Conservation (phyloP, 2,888 invertebrate genomes). For the Idaea biselata region DNA sequence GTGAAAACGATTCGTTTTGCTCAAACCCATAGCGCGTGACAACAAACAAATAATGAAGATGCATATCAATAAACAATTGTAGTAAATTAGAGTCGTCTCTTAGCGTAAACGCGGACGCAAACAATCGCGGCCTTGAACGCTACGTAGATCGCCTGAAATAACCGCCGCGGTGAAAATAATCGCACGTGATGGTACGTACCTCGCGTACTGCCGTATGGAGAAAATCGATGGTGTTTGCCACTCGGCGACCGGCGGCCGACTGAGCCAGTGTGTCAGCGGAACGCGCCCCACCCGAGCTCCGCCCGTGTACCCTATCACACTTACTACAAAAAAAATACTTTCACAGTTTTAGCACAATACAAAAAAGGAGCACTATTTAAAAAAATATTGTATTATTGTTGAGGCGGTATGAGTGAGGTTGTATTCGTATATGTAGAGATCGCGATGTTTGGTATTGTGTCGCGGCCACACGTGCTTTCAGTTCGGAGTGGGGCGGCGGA, state of each 20-base stretch:
- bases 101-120: conserved; percentile 64
- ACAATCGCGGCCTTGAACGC: conserved; percentile 77
- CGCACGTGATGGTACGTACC: conserved; percentile 77
- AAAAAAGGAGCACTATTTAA: conserved; percentile 56
- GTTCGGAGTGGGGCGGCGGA: conserved; percentile 67
- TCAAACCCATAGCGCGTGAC: conserved; percentile 45
- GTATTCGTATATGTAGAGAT: conserved; percentile 38
- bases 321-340: conserved; percentile 58
- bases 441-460: conserved; percentile 51
- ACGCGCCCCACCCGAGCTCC: conserved; percentile 75
- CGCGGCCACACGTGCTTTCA: conserved; percentile 58
- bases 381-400: conserved; percentile 40
- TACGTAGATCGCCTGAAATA: conserved; percentile 75
- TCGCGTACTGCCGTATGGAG: conserved; percentile 69
- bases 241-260: conserved; percentile 77
- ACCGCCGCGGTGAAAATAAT: conserved; percentile 70
- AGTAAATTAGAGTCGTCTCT: conserved; percentile 49
- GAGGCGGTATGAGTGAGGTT: conserved; percentile 55
- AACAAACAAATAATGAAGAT: conserved; percentile 37
- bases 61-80: conserved; percentile 48
- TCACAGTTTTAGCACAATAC: conserved; percentile 59
- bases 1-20: conserved; percentile 67
- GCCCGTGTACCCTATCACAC: conserved; percentile 68
- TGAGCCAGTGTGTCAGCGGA: conserved; percentile 82
- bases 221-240: conserved; percentile 79